phyloP scores from a whole-genome alignment of 2,113 vertebrate species.

The Rhodinocichla rosea region DNA sequence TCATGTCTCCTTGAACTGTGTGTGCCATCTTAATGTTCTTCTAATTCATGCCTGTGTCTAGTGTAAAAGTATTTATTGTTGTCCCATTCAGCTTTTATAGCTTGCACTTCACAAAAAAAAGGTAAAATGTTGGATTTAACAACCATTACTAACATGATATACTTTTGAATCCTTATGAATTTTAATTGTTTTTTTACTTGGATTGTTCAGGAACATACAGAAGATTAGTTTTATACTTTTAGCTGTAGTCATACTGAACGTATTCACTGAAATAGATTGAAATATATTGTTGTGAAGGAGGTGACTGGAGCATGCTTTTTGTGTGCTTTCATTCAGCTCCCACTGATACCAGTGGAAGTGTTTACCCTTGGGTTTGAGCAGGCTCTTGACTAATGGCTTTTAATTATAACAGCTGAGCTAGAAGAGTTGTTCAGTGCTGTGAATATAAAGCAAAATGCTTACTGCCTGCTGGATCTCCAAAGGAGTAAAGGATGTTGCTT shows the following conservation, averaged over 20 bases:
- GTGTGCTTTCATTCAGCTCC: neutral
- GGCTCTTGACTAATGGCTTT: neutral
- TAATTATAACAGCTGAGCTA: neutral
- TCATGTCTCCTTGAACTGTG: neutral
- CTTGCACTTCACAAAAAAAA: neutral
- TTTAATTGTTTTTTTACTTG: neutral
- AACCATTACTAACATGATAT: neutral
- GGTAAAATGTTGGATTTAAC: neutral
- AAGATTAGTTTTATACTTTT: neutral
- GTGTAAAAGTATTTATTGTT: neutral
- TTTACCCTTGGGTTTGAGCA: neutral
- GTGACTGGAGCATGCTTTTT: neutral
- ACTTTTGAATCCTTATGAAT: neutral
- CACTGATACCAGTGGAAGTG: neutral
- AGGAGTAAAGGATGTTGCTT: neutral
- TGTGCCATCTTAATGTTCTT: neutral
- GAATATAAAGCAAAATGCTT: neutral
- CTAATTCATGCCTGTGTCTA: neutral
- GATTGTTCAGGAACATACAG: neutral
- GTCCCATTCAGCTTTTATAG: neutral
- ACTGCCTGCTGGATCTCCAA: neutral
- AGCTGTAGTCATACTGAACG: neutral
- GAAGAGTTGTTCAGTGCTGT: neutral
- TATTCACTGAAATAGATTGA: neutral
- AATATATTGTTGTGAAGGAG: neutral